A percentile compares a stretch with the other conserved stretches of the same genome.
phyloP scores from a whole-genome alignment of 2,113 vertebrate species.

The Erpornis zantholeuca region DNA sequence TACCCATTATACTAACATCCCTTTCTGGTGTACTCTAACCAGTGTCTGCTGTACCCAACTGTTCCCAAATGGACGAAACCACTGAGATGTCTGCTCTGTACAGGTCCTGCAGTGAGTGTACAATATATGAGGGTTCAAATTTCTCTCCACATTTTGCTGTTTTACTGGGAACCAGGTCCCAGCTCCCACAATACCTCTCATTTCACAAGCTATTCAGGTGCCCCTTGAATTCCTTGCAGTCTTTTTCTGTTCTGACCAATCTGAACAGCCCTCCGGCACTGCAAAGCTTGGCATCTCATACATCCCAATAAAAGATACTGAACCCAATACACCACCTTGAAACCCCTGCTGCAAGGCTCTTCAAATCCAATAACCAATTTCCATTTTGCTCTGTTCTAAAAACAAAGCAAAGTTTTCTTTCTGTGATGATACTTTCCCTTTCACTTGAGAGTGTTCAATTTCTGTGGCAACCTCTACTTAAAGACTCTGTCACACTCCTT shows the following conservation, averaged over 20 bases:
- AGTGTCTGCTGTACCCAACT: not conserved
- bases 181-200: not conserved
- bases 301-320: not conserved
- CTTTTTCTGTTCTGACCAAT: not conserved
- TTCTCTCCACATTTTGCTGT: not conserved
- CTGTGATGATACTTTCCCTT: not conserved
- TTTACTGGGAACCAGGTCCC: not conserved
- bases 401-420: conserved; percentile 22
- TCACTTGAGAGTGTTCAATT: not conserved
- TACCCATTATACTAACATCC: not conserved
- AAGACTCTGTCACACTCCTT: conserved; percentile 34
- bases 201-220: not conserved
- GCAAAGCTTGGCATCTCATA: not conserved
- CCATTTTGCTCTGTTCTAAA: conserved; percentile 4
- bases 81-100: not conserved
- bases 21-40: not conserved
- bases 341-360: not conserved
- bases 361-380: conserved; percentile 29
- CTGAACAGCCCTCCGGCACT: not conserved
- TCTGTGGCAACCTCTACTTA: conserved; percentile 14
- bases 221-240: not conserved
- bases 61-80: not conserved
- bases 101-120: not conserved
- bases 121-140: not conserved
- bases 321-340: not conserved